Evolutionary conservation across 2,797 vertebrate genomes (phyloP).

Genomic region (Oophaga sylvatica): DNA sequence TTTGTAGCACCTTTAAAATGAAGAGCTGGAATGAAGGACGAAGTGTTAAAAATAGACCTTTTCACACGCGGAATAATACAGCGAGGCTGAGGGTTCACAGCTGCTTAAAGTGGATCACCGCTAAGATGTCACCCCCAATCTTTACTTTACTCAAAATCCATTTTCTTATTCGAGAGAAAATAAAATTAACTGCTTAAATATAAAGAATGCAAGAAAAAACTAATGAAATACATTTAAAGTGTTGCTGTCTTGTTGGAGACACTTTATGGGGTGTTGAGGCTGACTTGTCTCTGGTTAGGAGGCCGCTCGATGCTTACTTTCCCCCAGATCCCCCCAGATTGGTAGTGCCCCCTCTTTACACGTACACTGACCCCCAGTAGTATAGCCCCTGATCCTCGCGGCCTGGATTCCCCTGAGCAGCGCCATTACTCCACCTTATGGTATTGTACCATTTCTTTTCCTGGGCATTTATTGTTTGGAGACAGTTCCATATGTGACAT

Average conservation of each 20-base stretch:
- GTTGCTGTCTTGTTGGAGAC: background rate
- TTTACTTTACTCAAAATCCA: background rate
- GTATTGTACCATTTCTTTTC: too few species aligned
- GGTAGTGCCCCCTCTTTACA: too few species aligned
- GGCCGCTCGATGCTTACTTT: background rate
- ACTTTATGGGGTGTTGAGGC: background rate
- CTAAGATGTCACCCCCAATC: background rate
- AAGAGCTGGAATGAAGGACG: slow-evolving; percentile 69
- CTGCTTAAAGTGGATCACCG: background rate
- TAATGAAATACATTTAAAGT: background rate
- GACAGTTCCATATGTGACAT: too few species aligned
- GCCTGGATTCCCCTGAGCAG: too few species aligned
- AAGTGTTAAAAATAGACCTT: slow-evolving; percentile 65
- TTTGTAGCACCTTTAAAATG: slow-evolving; percentile 70
- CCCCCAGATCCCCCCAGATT: background rate
- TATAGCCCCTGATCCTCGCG: too few species aligned
- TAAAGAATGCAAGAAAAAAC: background rate
- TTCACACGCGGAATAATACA: slow-evolving; percentile 59
- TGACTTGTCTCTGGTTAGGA: background rate
- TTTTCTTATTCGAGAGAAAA: background rate
- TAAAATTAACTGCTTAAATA: background rate
- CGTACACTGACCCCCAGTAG: too few species aligned
- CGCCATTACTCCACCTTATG: too few species aligned
- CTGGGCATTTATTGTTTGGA: too few species aligned
- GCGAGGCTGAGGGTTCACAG: slow-evolving; percentile 47